Conservation (phyloP, 2,797 vertebrate species). For the Propithecus deckenii region DNA sequence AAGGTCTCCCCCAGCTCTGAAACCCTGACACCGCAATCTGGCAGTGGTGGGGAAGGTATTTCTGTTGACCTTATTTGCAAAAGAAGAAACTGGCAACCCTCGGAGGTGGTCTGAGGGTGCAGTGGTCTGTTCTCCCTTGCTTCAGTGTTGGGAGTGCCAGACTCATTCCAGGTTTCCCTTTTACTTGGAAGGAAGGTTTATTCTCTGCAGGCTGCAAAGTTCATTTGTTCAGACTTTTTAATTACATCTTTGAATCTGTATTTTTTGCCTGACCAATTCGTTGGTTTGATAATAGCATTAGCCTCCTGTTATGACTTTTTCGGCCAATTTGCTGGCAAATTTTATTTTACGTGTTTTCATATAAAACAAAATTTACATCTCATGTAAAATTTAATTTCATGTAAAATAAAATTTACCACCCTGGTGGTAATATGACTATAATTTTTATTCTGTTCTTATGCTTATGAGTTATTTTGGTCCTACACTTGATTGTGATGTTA, state of each 20-base stretch:
- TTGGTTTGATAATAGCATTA: not conserved
- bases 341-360: not conserved
- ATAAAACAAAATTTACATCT: not conserved
- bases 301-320: not conserved
- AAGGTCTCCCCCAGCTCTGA: not conserved
- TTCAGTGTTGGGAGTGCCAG: not conserved
- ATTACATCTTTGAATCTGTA: not conserved
- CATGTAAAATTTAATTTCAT: not conserved
- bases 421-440: not conserved
- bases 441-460: not conserved
- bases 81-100: not conserved
- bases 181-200: not conserved
- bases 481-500: not conserved
- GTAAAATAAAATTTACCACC: not conserved
- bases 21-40: fast-evolving
- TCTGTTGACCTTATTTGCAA: not conserved
- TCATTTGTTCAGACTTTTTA: not conserved
- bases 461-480: not conserved
- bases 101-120: not conserved
- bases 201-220: not conserved
- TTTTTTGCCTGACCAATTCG: not conserved
- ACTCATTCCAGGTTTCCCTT: not conserved
- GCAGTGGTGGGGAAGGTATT: not conserved
- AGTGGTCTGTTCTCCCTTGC: not conserved
- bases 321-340: not conserved